Percentiles rank a stretch among this genome's conserved stretches.
Evolutionary conservation across 2,113 vertebrate genomes (phyloP).

Genomic region (Scatophagus argus): DNA sequence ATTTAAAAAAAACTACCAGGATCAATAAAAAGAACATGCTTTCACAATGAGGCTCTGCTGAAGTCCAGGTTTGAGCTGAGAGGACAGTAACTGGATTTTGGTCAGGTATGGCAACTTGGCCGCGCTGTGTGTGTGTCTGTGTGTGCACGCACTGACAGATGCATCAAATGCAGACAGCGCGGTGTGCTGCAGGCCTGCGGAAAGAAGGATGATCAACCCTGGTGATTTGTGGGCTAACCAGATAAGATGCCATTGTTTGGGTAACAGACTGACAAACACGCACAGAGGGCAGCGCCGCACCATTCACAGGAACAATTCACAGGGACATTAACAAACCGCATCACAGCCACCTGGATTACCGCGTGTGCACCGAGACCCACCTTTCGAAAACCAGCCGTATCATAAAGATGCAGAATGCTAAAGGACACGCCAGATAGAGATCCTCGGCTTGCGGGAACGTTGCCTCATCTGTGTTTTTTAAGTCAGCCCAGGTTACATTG

Average conservation of each 20-base stretch:
- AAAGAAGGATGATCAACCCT: conserved; percentile 50
- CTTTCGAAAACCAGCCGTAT: conserved; percentile 96
- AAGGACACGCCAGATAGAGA: conserved; percentile 94
- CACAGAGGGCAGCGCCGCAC: conserved; percentile 30
- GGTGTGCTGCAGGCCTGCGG: conserved; percentile 71
- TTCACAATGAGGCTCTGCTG: neutral
- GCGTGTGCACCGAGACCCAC: conserved; percentile 82
- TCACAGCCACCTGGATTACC: conserved; percentile 30
- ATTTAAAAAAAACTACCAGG: neutral
- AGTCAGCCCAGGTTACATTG: conserved; percentile 96
- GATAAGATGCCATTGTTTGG: conserved; percentile 77
- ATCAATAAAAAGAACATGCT: neutral
- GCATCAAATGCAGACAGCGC: conserved; percentile 49
- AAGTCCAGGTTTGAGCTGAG: neutral
- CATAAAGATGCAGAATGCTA: conserved; percentile 98
- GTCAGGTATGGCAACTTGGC: conserved; percentile 46
- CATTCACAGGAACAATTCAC: conserved; percentile 16
- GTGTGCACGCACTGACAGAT: conserved; percentile 39
- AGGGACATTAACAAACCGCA: conserved; percentile 23
- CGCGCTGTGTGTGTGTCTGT: conserved; percentile 24
- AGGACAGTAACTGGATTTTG: conserved; percentile 8
- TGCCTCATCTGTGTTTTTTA: conserved; percentile 97
- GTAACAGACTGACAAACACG: conserved; percentile 32
- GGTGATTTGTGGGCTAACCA: conserved; percentile 63
- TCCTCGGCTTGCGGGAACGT: conserved; percentile 98